Evolutionary conservation across 2,888 invertebrate species (phyloP).

Genomic region (Caenorhabditis sp.): DNA sequence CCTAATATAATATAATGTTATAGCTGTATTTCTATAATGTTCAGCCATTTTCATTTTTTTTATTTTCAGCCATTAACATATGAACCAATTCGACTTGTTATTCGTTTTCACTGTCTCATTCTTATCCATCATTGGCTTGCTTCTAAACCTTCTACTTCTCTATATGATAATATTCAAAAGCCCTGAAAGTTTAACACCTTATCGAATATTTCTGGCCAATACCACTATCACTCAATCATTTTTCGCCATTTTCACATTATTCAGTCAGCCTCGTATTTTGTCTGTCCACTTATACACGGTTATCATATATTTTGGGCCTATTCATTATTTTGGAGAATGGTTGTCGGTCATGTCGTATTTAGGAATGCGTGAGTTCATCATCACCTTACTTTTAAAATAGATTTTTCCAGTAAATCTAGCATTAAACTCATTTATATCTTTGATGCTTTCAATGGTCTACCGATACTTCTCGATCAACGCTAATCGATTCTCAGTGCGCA

Average conservation of each 20-base stretch:
- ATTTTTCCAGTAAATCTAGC: slow-evolving; percentile 7
- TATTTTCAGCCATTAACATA: too few species aligned
- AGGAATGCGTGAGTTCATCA: slow-evolving; percentile 13
- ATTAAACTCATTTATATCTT: slow-evolving; percentile 14
- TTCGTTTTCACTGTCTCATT: too few species aligned
- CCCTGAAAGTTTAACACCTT: slow-evolving; percentile 22
- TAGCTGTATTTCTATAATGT: too few species aligned
- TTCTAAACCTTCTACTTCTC: slow-evolving; percentile 11
- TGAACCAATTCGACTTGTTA: too few species aligned
- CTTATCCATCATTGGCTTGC: slow-evolving; percentile 13
- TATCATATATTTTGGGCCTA: slow-evolving; percentile 28
- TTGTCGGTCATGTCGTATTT: slow-evolving; percentile 36
- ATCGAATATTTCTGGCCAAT: slow-evolving; percentile 33
- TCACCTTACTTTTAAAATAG: not conserved
- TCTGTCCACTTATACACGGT: slow-evolving; percentile 23
- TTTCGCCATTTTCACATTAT: slow-evolving; percentile 13
- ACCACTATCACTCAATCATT: slow-evolving; percentile 33
- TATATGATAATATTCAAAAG: slow-evolving; percentile 32
- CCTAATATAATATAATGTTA: too few species aligned
- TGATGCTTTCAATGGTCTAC: slow-evolving; percentile 41
- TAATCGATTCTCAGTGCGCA: slow-evolving; percentile 11
- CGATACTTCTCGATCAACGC: slow-evolving; percentile 29
- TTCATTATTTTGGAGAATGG: slow-evolving; percentile 34
- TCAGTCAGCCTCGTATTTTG: slow-evolving; percentile 27
- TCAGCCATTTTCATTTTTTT: too few species aligned